These are phyloP conservation scores for Diachasma alloeum DNA, from an alignment of 1,140 invertebrate species.

Conservation along the genomic window DNA sequence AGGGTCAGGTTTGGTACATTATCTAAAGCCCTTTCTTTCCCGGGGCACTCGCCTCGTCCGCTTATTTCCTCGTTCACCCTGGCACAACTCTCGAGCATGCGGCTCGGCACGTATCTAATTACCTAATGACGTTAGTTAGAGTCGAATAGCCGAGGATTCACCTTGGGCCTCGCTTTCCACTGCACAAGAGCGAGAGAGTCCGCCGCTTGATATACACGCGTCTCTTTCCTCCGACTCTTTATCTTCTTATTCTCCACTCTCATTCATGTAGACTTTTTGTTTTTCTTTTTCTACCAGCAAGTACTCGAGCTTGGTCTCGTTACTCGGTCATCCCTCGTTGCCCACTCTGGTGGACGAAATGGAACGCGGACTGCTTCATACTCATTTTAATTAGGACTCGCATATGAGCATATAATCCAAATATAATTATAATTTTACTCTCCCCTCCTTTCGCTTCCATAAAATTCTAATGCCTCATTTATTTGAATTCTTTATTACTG, in stretches of 20 bases:
- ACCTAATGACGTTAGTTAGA: conserved; percentile 50
- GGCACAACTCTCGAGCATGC: conserved; percentile 28
- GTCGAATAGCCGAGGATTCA: conserved; percentile 42
- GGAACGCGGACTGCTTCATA: conserved; percentile 28
- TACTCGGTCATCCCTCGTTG: conserved; percentile 33
- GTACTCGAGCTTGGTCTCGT: conserved; percentile 28
- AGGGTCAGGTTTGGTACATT: conserved; percentile 14
- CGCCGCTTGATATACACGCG: background rate
- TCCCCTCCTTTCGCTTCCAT: background rate
- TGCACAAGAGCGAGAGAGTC: background rate
- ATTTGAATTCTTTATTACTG: too few species aligned
- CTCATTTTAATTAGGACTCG: conserved; percentile 26
- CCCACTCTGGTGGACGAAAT: conserved; percentile 22
- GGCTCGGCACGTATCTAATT: conserved; percentile 46
- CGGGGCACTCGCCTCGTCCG: background rate
- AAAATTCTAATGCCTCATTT: background rate
- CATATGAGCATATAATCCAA: conserved; percentile 27
- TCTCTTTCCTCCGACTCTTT: background rate
- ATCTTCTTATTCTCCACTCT: background rate
- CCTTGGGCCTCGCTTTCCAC: conserved; percentile 25
- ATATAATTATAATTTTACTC: conserved; percentile 22
- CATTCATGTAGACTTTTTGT: background rate
- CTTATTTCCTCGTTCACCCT: conserved; percentile 15
- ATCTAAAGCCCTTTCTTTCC: conserved; percentile 24
- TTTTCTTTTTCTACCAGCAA: background rate